phyloP scores from a whole-genome alignment of 2,888 invertebrate species.

The Pilophorus perplexus region DNA sequence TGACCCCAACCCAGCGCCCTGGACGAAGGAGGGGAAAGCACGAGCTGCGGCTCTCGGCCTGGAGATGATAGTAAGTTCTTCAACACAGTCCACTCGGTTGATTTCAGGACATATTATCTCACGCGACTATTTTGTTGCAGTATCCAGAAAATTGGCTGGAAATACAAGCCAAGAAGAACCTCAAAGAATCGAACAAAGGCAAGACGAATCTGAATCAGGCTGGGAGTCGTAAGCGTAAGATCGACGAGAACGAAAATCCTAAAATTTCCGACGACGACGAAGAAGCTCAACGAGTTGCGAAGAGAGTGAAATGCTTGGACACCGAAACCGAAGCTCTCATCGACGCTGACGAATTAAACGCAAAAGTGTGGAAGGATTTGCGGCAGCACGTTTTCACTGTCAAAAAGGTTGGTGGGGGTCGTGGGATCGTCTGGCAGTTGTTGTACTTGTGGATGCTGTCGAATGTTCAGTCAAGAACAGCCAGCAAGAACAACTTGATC shows the following conservation, averaged over 20 bases:
- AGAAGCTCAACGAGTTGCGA: conserved; percentile 52
- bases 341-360: conserved; percentile 60
- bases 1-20: conserved; percentile 74
- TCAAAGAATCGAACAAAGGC: neutral
- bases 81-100: neutral
- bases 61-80: conserved; percentile 53
- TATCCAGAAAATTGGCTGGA: neutral
- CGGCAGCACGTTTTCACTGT: conserved; percentile 55
- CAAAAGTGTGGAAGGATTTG: conserved; percentile 68
- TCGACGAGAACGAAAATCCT: neutral
- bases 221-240: neutral
- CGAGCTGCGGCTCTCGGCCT: conserved; percentile 54
- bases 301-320: no score
- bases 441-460: no score
- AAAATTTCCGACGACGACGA: conserved; percentile 52
- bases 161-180: neutral
- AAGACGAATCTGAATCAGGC: no score
- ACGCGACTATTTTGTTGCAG: neutral
- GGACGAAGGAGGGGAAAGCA: conserved; percentile 68
- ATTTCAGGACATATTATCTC: neutral
- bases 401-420: conserved; percentile 56
- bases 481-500: no score
- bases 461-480: no score
- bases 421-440: no score
- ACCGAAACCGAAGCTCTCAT: no score